Base-by-base conservation (phyloP, 2,888 invertebrate genomes). In the Calliphora vomitoria region DNA sequence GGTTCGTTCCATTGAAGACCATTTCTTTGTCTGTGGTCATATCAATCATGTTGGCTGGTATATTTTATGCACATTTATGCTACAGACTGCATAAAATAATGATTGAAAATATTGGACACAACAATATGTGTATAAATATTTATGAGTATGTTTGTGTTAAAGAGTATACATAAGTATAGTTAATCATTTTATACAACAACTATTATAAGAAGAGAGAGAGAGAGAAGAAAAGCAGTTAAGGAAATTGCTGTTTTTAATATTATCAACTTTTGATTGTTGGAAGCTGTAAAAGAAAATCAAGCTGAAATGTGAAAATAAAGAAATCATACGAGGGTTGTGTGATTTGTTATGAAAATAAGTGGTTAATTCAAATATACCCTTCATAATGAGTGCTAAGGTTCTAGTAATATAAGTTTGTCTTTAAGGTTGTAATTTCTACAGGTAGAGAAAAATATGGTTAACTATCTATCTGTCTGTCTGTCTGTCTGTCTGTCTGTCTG, bases 201-300 rank as follows among this genome's bases (percentile, higher is more conserved):
- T 44, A 44, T 4, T n/a, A 10, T 15, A n/a, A 41, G 8, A 38
- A 35, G n/a, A 41, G 13, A 50, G 25, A 25, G 25, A 50, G 15
- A 5, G 38, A 3, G 38, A 38, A 20, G 8, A 38, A 38, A 0
- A 53, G 10, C 3, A n/a, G 6, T 55, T 38, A 75, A 44, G 60
- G 66, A 75, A 75, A 62, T 62, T 75, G 25, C 15, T 75, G 60
- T 62, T 60, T 47, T 62, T 10, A 74, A 60, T 44, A 74, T 47
- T 8, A 44, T 47, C 25, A 31, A n/a, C 5, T 55, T 35, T 53
- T 53, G 35, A 35, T 31, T 35, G 53, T 18, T 53, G 35, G 11
- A 3, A n/a, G 3, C n/a, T 53, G 20, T 44, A 60, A 35, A 31
- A 60, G 35, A 20, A 60, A n/a, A 15, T 15, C 6, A 50, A 15